A percentile compares a stretch with the other conserved stretches of the same genome.
These are phyloP conservation scores for Onychorhynchus coronatus DNA, from an alignment of 2,113 vertebrate species.

Conservation along the genomic window DNA sequence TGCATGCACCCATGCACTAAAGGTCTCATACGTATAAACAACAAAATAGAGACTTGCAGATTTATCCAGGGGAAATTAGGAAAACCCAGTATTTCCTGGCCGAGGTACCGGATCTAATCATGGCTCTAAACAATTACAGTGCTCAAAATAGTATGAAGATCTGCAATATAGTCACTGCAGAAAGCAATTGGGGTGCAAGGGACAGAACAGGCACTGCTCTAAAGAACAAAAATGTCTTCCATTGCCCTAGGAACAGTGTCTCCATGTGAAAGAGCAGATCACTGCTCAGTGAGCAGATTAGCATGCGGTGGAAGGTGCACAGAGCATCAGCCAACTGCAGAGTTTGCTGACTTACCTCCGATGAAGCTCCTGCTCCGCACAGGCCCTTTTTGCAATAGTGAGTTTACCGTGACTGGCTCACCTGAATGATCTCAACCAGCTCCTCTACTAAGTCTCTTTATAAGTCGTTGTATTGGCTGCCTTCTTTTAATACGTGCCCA, in stretches of 20 bases:
- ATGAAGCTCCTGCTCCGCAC: not conserved
- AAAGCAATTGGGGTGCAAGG: not conserved
- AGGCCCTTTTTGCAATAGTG: not conserved
- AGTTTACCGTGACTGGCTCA: not conserved
- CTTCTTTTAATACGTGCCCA: not conserved
- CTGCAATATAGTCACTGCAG: not conserved
- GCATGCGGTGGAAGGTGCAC: fast-evolving
- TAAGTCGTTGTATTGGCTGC: not conserved
- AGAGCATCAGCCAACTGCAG: not conserved
- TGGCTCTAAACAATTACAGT: not conserved
- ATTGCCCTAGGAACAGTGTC: not conserved
- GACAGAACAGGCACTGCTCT: not conserved
- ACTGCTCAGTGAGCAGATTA: not conserved
- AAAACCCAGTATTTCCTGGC: not conserved
- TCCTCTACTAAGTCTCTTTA: not conserved
- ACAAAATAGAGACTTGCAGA: not conserved
- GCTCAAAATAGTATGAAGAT: not conserved
- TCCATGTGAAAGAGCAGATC: not conserved
- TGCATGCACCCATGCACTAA: not conserved
- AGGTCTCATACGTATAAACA: not conserved
- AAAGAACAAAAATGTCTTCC: not conserved
- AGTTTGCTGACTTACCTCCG: not conserved
- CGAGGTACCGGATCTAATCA: not conserved
- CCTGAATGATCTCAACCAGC: not conserved
- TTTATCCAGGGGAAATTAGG: not conserved